phyloP scores from a whole-genome alignment of 2,888 invertebrate species.

The Zaprionus lineosus region DNA sequence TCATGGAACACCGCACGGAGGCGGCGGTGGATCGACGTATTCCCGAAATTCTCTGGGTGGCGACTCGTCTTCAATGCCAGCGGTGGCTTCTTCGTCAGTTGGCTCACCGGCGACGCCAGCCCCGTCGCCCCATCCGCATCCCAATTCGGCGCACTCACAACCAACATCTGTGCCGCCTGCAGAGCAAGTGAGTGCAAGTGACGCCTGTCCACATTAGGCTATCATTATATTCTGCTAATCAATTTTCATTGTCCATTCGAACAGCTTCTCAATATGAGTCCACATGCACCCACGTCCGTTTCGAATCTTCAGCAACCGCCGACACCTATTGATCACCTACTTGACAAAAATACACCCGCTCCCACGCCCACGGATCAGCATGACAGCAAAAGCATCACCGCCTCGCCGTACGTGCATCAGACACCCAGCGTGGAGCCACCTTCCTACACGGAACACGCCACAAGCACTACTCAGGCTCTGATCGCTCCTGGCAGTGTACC shows the following conservation, averaged over 20 bases:
- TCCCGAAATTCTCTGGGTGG: constrained; percentile 84
- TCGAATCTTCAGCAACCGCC: constrained; percentile 82
- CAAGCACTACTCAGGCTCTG: constrained; percentile 5
- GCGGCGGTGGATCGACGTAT: constrained; percentile 85
- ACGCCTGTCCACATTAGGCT: constrained; percentile 13
- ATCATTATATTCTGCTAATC: not conserved
- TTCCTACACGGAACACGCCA: constrained; percentile 71
- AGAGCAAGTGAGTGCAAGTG: constrained; percentile 81
- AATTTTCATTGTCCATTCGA: not conserved
- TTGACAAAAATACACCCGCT: constrained; percentile 83
- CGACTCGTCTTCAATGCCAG: constrained; percentile 76
- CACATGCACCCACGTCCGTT: constrained; percentile 85
- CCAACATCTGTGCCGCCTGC: constrained; percentile 87
- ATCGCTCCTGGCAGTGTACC: constrained; percentile 51
- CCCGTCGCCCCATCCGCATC: constrained; percentile 87
- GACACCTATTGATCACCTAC: constrained; percentile 82
- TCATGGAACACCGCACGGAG: constrained; percentile 85
- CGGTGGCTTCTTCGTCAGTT: constrained; percentile 83
- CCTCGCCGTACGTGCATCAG: constrained; percentile 82
- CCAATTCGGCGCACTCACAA: constrained; percentile 86
- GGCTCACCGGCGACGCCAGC: constrained; percentile 87
- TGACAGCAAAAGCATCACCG: constrained; percentile 82
- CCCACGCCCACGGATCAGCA: constrained; percentile 83
- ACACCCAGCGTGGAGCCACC: constrained; percentile 82
- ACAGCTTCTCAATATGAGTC: constrained; percentile 83